These are phyloP conservation scores for Fistularia commersonii DNA, from an alignment of 2,797 vertebrate genomes.

Conservation along the genomic window DNA sequence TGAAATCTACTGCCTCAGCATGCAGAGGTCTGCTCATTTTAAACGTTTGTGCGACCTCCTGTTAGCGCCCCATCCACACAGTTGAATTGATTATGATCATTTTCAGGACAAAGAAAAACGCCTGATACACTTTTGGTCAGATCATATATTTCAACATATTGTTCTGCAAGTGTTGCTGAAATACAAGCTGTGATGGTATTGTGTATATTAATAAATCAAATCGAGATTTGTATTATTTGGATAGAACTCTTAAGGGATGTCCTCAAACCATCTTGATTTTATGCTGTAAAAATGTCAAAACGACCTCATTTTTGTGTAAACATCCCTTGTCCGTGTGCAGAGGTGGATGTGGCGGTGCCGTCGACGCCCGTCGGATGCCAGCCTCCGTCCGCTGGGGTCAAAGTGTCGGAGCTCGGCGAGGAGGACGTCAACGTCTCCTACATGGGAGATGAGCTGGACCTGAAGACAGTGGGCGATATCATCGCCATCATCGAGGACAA, in stretches of 20 bases:
- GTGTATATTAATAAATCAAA: too few relatives aligned
- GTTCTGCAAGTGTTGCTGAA: too few relatives aligned
- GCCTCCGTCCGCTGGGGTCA: constrained; percentile 76
- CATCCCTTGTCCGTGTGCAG: constrained; percentile 63
- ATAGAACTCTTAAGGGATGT: too few relatives aligned
- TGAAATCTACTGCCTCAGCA: constrained; percentile 69
- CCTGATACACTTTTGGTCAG: too few relatives aligned
- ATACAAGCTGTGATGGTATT: too few relatives aligned
- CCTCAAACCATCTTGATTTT: not conserved
- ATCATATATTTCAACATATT: too few relatives aligned
- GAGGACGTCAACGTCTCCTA: constrained; percentile 89
- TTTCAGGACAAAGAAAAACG: too few relatives aligned
- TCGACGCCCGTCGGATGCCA: constrained; percentile 28
- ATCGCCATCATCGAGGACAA: constrained; percentile 98
- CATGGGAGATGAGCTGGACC: constrained; percentile 91
- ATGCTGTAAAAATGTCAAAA: not conserved
- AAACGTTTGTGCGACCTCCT: not conserved
- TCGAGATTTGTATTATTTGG: too few relatives aligned
- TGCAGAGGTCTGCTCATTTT: constrained; percentile 56
- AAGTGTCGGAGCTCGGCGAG: constrained; percentile 81
- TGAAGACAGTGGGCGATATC: constrained; percentile 95
- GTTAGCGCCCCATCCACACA: not conserved
- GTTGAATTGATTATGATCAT: not conserved
- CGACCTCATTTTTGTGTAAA: not conserved
- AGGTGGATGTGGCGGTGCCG: constrained; percentile 69